phyloP scores from a whole-genome alignment of 2,888 invertebrate genomes.

The Stenurella melanura region DNA sequence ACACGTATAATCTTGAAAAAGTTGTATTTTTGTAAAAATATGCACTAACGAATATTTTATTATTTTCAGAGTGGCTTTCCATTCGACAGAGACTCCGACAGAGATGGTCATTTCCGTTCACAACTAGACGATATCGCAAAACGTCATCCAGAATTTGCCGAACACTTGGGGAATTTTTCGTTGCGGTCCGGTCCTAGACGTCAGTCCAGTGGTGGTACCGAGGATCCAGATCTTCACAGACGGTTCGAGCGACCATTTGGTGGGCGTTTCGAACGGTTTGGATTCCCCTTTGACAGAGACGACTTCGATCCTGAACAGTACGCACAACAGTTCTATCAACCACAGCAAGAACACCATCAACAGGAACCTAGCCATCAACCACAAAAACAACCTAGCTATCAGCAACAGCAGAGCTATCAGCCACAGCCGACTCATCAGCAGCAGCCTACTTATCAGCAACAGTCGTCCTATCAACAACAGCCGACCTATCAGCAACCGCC shows the following conservation, averaged over 20 bases:
- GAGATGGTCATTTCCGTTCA: conserved; percentile 75
- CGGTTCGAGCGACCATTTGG: conserved; percentile 69
- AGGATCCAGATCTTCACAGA: conserved; percentile 73
- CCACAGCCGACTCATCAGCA: conserved; percentile 59
- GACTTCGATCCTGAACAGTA: conserved; percentile 46
- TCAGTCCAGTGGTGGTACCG: conserved; percentile 70
- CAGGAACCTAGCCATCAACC: conserved; percentile 71
- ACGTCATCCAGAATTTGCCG: conserved; percentile 85
- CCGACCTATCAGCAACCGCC: conserved; percentile 21
- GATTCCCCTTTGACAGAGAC: conserved; percentile 68
- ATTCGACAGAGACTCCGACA: conserved; percentile 76
- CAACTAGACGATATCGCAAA: conserved; percentile 82
- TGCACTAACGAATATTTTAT: background rate
- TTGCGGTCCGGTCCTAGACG: conserved; percentile 68
- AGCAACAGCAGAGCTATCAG: conserved; percentile 55
- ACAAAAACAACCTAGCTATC: conserved; percentile 50
- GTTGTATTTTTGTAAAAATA: background rate
- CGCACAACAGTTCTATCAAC: conserved; percentile 46
- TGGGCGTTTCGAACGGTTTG: conserved; percentile 67
- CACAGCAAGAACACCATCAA: conserved; percentile 40
- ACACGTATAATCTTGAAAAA: background rate
- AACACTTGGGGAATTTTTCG: conserved; percentile 75
- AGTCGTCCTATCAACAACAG: conserved; percentile 64
- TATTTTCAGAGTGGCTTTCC: conserved; percentile 79
- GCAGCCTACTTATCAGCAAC: conserved; percentile 59